phyloP scores from a whole-genome alignment of 2,888 invertebrate genomes.

The Bugulina stolonifera region DNA sequence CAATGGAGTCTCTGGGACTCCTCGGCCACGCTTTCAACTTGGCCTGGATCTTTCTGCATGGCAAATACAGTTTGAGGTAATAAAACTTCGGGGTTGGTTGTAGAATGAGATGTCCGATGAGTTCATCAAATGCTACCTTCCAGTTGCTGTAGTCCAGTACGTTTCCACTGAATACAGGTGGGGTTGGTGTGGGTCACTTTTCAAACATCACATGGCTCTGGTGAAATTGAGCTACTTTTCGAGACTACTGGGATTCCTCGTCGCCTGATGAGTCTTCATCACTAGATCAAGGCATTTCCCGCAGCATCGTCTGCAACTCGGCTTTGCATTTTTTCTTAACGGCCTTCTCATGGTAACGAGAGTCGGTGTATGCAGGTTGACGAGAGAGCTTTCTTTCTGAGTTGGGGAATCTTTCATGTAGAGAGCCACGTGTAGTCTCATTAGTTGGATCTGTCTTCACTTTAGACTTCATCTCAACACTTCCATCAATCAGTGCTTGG shows the following conservation, averaged over 20 bases:
- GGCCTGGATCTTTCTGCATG: too few species aligned
- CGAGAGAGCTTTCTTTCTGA: too few species aligned
- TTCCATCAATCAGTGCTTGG: background rate
- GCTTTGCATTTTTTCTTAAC: background rate
- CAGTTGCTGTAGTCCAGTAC: background rate
- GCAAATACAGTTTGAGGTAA: background rate
- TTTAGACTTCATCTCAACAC: background rate
- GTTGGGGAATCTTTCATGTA: background rate
- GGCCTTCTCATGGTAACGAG: background rate
- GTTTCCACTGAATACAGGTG: background rate
- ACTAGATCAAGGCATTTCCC: background rate
- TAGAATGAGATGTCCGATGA: background rate
- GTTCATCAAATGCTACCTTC: constrained; percentile 8
- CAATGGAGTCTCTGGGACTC: too few species aligned
- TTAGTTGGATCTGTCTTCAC: background rate
- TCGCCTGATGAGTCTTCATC: background rate
- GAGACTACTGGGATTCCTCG: background rate
- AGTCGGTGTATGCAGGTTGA: too few species aligned
- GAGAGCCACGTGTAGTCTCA: background rate
- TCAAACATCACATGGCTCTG: background rate
- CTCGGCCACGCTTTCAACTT: too few species aligned
- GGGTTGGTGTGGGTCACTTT: background rate
- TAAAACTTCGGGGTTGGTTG: background rate
- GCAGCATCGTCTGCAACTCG: background rate
- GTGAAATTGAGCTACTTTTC: background rate